A percentile compares a stretch with the other conserved stretches of the same genome.
These are phyloP conservation scores for Temnothorax rugatulus DNA, from an alignment of 2,888 invertebrate genomes.

Conservation along the genomic window DNA sequence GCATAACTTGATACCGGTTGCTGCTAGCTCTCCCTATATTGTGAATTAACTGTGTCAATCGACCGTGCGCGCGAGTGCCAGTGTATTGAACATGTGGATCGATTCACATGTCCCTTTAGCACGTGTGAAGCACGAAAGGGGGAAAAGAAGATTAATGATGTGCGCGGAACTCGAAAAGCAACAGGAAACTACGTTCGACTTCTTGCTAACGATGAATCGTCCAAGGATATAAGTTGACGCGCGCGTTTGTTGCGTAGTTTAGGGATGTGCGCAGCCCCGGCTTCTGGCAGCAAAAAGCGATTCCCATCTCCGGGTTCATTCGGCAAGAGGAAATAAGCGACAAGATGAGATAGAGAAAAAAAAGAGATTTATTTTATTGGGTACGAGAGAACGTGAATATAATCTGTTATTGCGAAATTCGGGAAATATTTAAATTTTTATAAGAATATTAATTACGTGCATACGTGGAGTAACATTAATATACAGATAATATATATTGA, in stretches of 20 bases:
- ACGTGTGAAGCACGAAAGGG: constrained; percentile 35
- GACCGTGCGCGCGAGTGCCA: constrained; percentile 24
- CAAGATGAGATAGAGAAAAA: not conserved
- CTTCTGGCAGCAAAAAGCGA: not conserved
- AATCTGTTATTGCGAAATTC: not conserved
- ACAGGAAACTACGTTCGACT: constrained; percentile 64
- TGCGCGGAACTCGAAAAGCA: constrained; percentile 27
- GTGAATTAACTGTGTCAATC: constrained; percentile 55
- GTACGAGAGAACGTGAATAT: not conserved
- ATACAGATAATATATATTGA: not conserved
- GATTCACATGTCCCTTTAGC: constrained; percentile 53
- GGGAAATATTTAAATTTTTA: not conserved
- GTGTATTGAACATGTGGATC: constrained; percentile 50
- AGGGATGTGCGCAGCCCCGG: not conserved
- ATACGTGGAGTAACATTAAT: not conserved
- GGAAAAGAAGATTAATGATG: constrained; percentile 70
- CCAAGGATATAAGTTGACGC: constrained; percentile 41
- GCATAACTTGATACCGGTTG: constrained; percentile 1
- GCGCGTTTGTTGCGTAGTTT: constrained; percentile 27
- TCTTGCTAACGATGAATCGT: constrained; percentile 48
- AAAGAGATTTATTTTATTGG: not conserved
- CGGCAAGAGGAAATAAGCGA: constrained; percentile 13
- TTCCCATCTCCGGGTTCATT: not conserved
- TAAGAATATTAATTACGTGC: not conserved
- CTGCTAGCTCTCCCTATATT: constrained; percentile 24